Conservation (phyloP, 2,888 invertebrate species). For the Aphelenchoides bicaudatus region DNA sequence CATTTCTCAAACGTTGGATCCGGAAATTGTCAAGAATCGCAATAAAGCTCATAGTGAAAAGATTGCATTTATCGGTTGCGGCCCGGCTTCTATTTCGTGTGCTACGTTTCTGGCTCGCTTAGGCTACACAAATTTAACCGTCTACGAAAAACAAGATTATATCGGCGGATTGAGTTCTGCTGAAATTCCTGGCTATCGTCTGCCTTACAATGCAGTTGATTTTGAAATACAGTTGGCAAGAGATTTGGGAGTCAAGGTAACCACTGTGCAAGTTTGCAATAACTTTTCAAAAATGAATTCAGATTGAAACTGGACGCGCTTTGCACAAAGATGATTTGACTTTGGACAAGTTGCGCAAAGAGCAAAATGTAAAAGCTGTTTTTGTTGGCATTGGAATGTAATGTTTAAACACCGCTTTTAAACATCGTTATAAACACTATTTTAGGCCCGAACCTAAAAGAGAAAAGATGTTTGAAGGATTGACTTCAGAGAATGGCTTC, state of each 20-base stretch:
- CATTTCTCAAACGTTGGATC: constrained; percentile 79
- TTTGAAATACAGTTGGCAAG: constrained; percentile 86
- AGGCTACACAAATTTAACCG: constrained; percentile 83
- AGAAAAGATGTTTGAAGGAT: constrained; percentile 63
- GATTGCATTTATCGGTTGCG: constrained; percentile 85
- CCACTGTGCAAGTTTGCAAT: constrained; percentile 11
- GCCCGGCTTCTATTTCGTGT: constrained; percentile 91
- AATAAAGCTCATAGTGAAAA: constrained; percentile 48
- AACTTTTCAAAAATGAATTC: constrained; percentile 23
- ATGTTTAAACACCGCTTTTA: constrained; percentile 62
- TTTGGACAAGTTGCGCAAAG: constrained; percentile 68
- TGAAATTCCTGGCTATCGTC: constrained; percentile 93
- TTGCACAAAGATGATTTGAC: constrained; percentile 67
- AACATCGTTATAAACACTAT: background rate
- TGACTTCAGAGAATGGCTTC: constrained; percentile 79
- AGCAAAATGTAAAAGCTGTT: constrained; percentile 72
- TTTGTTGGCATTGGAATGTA: constrained; percentile 72
- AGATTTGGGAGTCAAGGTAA: constrained; percentile 84
- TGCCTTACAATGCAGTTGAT: constrained; percentile 84
- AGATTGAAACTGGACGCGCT: constrained; percentile 69
- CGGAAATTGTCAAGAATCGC: constrained; percentile 62
- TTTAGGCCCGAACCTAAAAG: constrained; percentile 35
- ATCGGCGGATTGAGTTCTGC: constrained; percentile 87
- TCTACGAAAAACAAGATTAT: constrained; percentile 82
- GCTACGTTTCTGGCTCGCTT: constrained; percentile 89